phyloP scores from a whole-genome alignment of 2,797 vertebrate genomes.

The Sebastolobus alascanus region DNA sequence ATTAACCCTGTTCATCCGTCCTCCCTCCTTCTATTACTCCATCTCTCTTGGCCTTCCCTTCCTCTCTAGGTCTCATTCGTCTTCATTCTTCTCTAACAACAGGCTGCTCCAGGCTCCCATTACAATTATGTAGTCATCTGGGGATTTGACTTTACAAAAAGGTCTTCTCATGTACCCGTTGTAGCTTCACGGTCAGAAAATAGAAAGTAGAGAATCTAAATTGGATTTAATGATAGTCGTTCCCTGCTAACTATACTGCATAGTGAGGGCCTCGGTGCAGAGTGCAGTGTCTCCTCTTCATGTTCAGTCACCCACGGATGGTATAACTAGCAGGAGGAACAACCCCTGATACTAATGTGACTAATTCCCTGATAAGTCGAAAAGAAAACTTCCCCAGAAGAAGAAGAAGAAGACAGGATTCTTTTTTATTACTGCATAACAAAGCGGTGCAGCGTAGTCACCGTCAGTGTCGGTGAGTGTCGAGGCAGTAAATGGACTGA shows the following conservation, averaged over 20 bases:
- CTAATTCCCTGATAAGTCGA: constrained; percentile 26
- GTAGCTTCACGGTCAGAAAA: constrained; percentile 55
- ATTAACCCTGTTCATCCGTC: constrained; percentile 35
- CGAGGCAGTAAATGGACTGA: constrained; percentile 66
- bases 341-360: constrained; percentile 24
- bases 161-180: constrained; percentile 43
- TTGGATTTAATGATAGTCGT: constrained; percentile 59
- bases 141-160: constrained; percentile 67
- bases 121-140: constrained; percentile 73
- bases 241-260: constrained; percentile 36
- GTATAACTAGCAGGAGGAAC: constrained; percentile 19
- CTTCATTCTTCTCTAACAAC: constrained; percentile 75
- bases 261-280: background rate
- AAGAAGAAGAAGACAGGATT: constrained; percentile 22
- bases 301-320: constrained; percentile 43
- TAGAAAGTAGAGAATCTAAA: constrained; percentile 61
- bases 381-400: constrained; percentile 18
- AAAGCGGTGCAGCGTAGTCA: constrained; percentile 41
- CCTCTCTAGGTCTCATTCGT: constrained; percentile 61
- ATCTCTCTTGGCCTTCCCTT: constrained; percentile 33
- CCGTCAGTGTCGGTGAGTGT: constrained; percentile 45
- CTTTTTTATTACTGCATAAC: constrained; percentile 48
- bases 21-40: constrained; percentile 20
- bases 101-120: constrained; percentile 64
- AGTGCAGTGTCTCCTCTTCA: constrained; percentile 31